These are phyloP conservation scores for Chlamydotis undulata DNA, from an alignment of 2,113 vertebrate genomes.

Conservation along the genomic window DNA sequence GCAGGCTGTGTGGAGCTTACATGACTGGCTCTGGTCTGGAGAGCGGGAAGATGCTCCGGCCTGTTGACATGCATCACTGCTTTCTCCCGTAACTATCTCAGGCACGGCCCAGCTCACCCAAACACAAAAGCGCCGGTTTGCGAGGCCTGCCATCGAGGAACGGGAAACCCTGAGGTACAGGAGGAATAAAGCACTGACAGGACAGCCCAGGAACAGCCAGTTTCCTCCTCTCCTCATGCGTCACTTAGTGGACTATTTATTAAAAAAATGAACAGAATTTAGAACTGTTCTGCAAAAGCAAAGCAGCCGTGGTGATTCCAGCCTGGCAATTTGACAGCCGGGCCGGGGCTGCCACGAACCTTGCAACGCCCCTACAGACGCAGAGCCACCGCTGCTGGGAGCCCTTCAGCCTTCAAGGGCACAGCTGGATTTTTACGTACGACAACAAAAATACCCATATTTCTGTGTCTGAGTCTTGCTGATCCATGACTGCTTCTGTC, in stretches of 20 bases:
- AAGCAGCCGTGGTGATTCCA: neutral
- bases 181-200: neutral
- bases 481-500: slow-evolving; percentile 45
- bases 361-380: rapidly evolving
- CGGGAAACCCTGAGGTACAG: too few species aligned
- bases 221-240: neutral
- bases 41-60: too few species aligned
- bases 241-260: neutral
- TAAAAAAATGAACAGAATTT: neutral
- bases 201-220: neutral
- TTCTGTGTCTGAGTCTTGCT: neutral
- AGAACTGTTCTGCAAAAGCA: neutral
- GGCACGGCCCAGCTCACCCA: too few species aligned
- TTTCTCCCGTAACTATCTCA: too few species aligned
- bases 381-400: neutral
- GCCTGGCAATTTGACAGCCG: rapidly evolving
- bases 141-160: too few species aligned
- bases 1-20: too few species aligned
- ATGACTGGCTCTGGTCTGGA: too few species aligned
- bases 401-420: neutral
- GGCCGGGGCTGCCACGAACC: neutral
- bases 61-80: too few species aligned
- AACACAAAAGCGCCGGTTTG: neutral
- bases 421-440: neutral
- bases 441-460: neutral